Base-by-base conservation (phyloP, 2,113 vertebrate species). In the Atrichornis clamosus region DNA sequence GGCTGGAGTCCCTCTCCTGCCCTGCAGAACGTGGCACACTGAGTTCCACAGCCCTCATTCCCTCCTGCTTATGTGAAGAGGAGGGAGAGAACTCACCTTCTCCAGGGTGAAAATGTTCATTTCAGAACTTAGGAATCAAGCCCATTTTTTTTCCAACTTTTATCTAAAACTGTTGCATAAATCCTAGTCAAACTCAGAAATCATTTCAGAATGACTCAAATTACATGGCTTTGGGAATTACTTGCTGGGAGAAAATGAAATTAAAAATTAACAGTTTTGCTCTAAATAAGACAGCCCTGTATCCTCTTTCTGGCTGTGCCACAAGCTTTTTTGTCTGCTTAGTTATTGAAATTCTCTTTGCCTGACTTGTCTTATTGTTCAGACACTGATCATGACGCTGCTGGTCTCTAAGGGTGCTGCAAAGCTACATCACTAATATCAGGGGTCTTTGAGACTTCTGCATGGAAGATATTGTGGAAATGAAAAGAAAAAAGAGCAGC, bases 321-420 rank as follows among this genome's bases (percentile, higher is more conserved):
- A 77, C 18, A 70, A 62, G 59, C 20, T 87, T 82, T 39, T 77
- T 81, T 49, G 42, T 42, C 59, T 77, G 33, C 49, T 87, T 60
- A 84, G 30, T 55, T 89, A 84, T 84, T 93, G 14, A 82, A 65
- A 83, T 83, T 80, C 63, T 92, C 72, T 77, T 76, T 88, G 53
- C 44, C 53, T 73, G 55, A 58, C n/a, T 90, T 75, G 30, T 89
- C 23, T 37, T 76, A 53, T 90, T 83, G 58, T 93, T 92, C 79
- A 91, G 47, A 52, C 27, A 39, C 32, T 55, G 50, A 80, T 79
- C 41, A 46, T 22, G 37, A 69, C 42, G 59, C 27, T 74, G 28
- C 50, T 50, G 78, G 33, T 70, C 52, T 89, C 52, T 62, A 53
- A 76, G 56, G 33, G 6, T 87, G 62, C 15, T 75, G 15, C 37